Percentiles rank a stretch among this genome's conserved stretches.
Evolutionary conservation across 2,113 vertebrate genomes (phyloP).

Genomic region (Boulengeromyrus knoepffleri): DNA sequence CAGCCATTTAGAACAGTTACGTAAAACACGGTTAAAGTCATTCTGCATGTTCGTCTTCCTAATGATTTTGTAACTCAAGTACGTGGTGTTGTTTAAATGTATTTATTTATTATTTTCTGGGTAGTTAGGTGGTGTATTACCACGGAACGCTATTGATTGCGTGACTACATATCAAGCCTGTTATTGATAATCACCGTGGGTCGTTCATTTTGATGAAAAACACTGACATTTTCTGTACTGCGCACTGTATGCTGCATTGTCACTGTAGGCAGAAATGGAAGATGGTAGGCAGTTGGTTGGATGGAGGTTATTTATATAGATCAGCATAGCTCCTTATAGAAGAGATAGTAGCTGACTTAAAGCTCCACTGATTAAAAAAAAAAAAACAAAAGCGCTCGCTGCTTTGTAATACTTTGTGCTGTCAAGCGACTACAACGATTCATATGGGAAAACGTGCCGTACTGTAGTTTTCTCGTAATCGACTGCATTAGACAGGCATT

Average conservation of each 20-base stretch:
- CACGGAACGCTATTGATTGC: background rate
- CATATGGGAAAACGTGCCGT: background rate
- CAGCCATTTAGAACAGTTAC: conserved; percentile 1
- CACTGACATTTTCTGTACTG: background rate
- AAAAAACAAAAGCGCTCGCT: background rate
- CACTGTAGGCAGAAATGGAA: background rate
- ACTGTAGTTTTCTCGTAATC: background rate
- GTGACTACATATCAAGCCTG: background rate
- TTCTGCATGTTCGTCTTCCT: background rate
- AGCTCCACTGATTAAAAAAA: background rate
- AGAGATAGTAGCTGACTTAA: background rate
- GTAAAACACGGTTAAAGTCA: background rate
- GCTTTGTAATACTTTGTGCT: background rate
- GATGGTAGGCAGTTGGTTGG: background rate
- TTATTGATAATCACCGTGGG: background rate
- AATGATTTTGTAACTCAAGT: background rate
- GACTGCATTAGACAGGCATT: background rate
- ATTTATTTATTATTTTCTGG: background rate
- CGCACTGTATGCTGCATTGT: background rate
- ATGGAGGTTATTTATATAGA: background rate
- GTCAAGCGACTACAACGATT: background rate
- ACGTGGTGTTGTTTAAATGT: background rate
- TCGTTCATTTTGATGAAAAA: background rate
- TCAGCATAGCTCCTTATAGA: background rate
- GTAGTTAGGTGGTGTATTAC: background rate